Evolutionary conservation across 37 sponge, comb jelly and placozoan species (phyloP), one percentile per base, ranked within the genome.

Genomic region (Crambe crambe): DNA sequence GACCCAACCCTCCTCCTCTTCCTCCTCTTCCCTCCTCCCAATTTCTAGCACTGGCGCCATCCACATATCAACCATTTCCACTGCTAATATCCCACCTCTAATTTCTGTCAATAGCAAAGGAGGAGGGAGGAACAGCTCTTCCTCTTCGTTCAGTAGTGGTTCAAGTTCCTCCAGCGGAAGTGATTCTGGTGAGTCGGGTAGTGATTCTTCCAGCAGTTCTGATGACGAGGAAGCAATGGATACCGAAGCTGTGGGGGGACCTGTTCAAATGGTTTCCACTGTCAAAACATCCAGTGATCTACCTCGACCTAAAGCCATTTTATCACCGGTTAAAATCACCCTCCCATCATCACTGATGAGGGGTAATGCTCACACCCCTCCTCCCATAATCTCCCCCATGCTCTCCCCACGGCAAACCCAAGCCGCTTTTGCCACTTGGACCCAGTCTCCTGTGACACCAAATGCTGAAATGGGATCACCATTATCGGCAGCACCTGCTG

Each of bases 121-220:
- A 3, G 10, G 32, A 6, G 22, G 26, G 71, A 40, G 71, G 3
- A 17, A 22, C 9, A 23, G 56, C 10, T 25, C 37, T 2, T 67
- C 79, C 62, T 57, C 58, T 70, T 70, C 73, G 0, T 69, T 75
- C 39, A 54, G 37, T 43, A 56, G 59, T 27, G 62, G 86, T 37
- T 75, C 81, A 17, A 75, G 70, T 30, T 75, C 76, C 0, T 70
- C 77, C 2, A 76, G 81, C 51, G 65, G 59, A 36, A 87, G 87
- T 27, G 74, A 79, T 27, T 79, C 80, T 1, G 72, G 77, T 23
- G 81, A 79, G 38, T 77, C 74, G 0, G 75, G 80, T 42, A 72
- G 71, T 29, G 75, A 78, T 21, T 87, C 87, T 0, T 36, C 57
- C 51, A 74, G 64, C 76, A 70, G 61, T 38, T 61, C 75, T 8